Base-by-base conservation (phyloP, 2,888 invertebrate genomes). In the Drosophila barbarae region DNA sequence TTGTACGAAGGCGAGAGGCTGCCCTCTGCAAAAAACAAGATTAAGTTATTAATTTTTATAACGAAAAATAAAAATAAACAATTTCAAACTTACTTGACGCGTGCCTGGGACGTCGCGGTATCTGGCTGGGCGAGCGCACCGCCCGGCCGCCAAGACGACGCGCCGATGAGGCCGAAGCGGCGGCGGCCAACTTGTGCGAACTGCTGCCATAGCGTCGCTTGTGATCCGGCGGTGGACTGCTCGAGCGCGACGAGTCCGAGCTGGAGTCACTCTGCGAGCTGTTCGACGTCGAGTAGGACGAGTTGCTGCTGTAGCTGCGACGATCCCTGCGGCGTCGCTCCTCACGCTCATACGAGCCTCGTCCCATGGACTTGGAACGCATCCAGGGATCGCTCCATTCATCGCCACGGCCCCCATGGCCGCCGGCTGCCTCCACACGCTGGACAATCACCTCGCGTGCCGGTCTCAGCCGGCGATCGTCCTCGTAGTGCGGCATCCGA, bases 351-450 rank as follows among this genome's bases (percentile, higher is more conserved):
- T 87, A 86, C 0, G 87, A 89, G 3, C 86, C 87, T 6, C 89
- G 86, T 1, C 93, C 90, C 87, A 89, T 93, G 5, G 93, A 93
- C 77, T 93, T 94, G 4, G 93, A 92, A 34, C 94, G 90, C 94
- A 96, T 96, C 98, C 98, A 98, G 0, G 98, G 98, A 90, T 98
- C 98, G 42, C 95, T 95, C 97, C 98, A 98, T 84, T 97, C 97
- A 87, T 98, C 97, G 0, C 93, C 94, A 42, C 92, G 92, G 55
- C 88, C 90, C 53, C 88, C 42, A 2, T 42, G 42, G 5, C 42
- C 90, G 5, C 26, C 90, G 88, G 79, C 86, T 71, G 78, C 88
- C 74, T 90, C 89, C 41, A 92, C 93, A 28, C 95, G 92, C 87
- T 95, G 95, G 0, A 95, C 94, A 71, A 94, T 95, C 2, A 95